Conservation (phyloP, 2,888 invertebrate genomes). For the Melikaiella ostensackeni region DNA sequence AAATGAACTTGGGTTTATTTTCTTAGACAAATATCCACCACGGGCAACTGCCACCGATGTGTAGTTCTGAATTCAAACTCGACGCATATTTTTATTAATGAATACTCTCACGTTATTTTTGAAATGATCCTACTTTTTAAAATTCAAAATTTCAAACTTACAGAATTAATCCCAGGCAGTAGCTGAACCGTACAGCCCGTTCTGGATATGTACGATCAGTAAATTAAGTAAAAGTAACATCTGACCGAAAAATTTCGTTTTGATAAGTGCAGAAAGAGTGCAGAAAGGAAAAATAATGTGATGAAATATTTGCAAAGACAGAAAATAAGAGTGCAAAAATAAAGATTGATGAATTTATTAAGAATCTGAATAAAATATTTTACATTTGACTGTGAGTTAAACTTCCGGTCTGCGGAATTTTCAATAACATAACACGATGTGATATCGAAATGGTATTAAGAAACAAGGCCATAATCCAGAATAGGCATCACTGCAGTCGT, state of each 20-base stretch:
- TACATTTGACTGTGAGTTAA: slow-evolving; percentile 13
- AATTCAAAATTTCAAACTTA: slow-evolving; percentile 35
- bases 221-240: neutral
- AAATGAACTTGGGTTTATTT: neutral
- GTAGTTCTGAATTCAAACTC: slow-evolving; percentile 16
- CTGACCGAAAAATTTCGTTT: neutral
- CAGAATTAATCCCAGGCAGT: slow-evolving; percentile 61
- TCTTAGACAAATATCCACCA: neutral
- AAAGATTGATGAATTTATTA: slow-evolving; percentile 41
- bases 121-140: slow-evolving; percentile 2
- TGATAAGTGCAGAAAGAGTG: slow-evolving; percentile 9
- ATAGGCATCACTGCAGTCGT: slow-evolving; percentile 78
- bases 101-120: slow-evolving; percentile 34
- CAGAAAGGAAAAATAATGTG: neutral
- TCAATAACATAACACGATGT: slow-evolving; percentile 50
- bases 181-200: slow-evolving; percentile 77
- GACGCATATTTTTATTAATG: neutral
- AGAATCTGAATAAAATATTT: slow-evolving; percentile 45
- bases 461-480: slow-evolving; percentile 72
- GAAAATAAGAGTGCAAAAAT: slow-evolving; percentile 36
- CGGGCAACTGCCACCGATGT: neutral
- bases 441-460: slow-evolving; percentile 50
- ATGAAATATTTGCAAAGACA: slow-evolving; percentile 12
- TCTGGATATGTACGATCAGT: slow-evolving; percentile 75
- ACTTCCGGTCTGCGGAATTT: slow-evolving; percentile 57